Evolutionary conservation across 2,113 vertebrate genomes (phyloP).

Genomic region (Glaucomys volans): DNA sequence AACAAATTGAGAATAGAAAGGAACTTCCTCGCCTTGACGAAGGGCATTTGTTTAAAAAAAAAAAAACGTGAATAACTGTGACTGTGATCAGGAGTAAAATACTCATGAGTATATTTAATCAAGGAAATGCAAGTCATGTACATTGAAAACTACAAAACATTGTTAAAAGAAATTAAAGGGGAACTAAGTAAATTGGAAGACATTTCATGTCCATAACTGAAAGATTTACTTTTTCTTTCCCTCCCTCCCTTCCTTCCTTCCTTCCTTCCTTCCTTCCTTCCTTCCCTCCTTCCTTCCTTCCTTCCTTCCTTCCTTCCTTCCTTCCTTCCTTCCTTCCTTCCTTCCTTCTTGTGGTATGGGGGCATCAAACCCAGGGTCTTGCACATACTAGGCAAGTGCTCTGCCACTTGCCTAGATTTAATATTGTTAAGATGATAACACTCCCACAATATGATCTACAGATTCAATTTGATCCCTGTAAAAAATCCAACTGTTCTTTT

Average conservation of each 20-base stretch:
- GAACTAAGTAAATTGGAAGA: background rate
- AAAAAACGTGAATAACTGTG: background rate
- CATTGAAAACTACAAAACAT: background rate
- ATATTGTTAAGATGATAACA: no score
- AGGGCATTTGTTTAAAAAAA: background rate
- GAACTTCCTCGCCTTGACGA: background rate
- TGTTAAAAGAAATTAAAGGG: background rate
- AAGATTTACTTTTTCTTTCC: background rate
- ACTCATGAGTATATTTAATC: background rate
- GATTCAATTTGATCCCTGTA: background rate
- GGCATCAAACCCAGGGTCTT: no score
- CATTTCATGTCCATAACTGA: background rate
- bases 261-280: no score
- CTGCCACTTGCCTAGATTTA: background rate
- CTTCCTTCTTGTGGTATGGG: no score
- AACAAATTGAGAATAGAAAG: background rate
- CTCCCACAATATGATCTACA: background rate
- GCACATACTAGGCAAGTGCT: background rate
- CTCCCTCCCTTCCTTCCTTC: no score
- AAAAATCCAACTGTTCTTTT: background rate
- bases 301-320: no score
- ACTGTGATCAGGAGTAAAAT: background rate
- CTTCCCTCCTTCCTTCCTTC: no score
- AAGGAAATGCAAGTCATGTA: background rate
- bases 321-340: no score